Base-by-base conservation (phyloP, 2,888 invertebrate genomes). In the Cephus pygmeus region DNA sequence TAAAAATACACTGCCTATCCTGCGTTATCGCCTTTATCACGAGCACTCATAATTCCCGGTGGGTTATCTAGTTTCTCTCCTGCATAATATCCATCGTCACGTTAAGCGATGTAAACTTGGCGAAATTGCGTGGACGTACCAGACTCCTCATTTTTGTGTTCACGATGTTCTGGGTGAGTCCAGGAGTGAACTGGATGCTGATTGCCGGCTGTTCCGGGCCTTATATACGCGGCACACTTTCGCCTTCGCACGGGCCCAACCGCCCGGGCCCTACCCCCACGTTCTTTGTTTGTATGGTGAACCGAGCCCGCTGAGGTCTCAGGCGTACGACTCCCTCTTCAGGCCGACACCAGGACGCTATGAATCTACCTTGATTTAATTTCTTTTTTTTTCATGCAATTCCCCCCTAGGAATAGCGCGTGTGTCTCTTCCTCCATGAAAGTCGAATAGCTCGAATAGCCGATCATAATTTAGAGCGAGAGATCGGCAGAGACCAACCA, bases 211-310 rank as follows among this genome's bases (percentile, higher is more conserved):
- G 85, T 91, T 90, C 92, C 89, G 91, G 91, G 91, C 92, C 93
- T 93, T 93, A 93, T 93, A 93, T 93, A 93, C 92, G 91, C 90
- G 91, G 90, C 91, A 91, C 90, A 93, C 93, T 93, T 93, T 93
- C 93, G 93, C 92, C 92, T 92, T 91, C 89, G 90, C 90, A 89
- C 82, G 89, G 88, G 88, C 87, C 88, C 86, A 82, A 75, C 75
- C 82, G 81, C 81, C 81, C 82, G 78, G 77, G 79, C 79, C 79
- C 79, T 88, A 87, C 89, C 89, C 91, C 91, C 90, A 87, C 90
- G 86, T 92, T 90, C 90, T 90, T 90, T 91, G 90, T 91, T 87
- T 88, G 86, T 87, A 87, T 87, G 85, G 83, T 79, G 81, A 81
- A 82, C 83, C 82, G 81, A 79, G 85, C 84, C 82, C 87, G 89